A percentile compares a stretch with the other conserved stretches of the same genome.
Conservation (phyloP, 1,140 invertebrate genomes). For the Hyles euphorbiae region DNA sequence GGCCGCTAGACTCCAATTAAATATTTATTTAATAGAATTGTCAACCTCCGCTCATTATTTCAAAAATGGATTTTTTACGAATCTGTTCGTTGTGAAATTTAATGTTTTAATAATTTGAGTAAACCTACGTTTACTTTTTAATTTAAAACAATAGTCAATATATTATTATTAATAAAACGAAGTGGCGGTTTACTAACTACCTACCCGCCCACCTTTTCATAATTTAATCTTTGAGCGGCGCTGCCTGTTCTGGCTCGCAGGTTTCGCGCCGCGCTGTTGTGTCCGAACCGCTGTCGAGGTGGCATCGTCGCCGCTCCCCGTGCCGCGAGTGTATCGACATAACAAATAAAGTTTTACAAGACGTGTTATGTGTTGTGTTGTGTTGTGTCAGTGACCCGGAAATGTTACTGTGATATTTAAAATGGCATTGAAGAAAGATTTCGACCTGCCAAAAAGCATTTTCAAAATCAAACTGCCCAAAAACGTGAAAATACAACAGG, state of each 20-base stretch:
- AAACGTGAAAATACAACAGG: slow-evolving; percentile 56
- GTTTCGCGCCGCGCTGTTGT: slow-evolving; percentile 57
- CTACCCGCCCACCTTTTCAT: slow-evolving; percentile 8
- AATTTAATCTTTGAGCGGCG: slow-evolving; percentile 40
- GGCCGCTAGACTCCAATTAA: too few relatives aligned
- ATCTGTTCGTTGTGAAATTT: too few relatives aligned
- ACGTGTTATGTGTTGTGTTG: slow-evolving; percentile 30
- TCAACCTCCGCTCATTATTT: too few relatives aligned
- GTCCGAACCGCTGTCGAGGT: slow-evolving; percentile 54
- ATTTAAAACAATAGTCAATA: too few relatives aligned
- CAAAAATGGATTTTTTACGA: too few relatives aligned
- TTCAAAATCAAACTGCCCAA: slow-evolving; percentile 67
- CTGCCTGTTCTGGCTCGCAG: slow-evolving; percentile 41
- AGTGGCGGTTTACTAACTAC: background rate
- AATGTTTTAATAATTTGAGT: too few relatives aligned
- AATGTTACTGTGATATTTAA: slow-evolving; percentile 53
- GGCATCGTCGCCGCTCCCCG: slow-evolving; percentile 25
- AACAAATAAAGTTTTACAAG: slow-evolving; percentile 15
- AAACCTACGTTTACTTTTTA: too few relatives aligned
- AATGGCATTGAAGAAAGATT: slow-evolving; percentile 71
- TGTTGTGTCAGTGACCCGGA: slow-evolving; percentile 55
- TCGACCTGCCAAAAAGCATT: slow-evolving; percentile 57
- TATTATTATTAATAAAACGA: too few relatives aligned
- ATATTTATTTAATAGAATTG: too few relatives aligned
- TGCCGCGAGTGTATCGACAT: slow-evolving; percentile 33